These are phyloP conservation scores for Grammomys dolichurus DNA, from an alignment of 2,113 vertebrate genomes.

Conservation along the genomic window DNA sequence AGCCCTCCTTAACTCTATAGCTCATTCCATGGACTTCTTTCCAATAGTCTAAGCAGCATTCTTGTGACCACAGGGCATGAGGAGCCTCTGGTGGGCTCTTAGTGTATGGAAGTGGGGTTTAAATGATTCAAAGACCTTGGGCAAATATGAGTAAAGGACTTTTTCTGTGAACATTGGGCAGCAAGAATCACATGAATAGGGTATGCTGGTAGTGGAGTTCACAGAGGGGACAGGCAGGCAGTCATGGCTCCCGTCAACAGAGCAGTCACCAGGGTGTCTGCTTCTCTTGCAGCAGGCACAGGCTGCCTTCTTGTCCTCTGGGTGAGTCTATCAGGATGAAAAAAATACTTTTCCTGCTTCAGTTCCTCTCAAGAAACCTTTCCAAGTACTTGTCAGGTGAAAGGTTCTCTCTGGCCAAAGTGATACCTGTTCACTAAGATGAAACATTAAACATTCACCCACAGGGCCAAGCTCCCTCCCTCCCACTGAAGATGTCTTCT, in stretches of 20 bases:
- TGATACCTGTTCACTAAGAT: neutral
- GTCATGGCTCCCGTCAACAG: rapidly evolving
- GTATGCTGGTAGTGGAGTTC: neutral
- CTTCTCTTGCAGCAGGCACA: rapidly evolving
- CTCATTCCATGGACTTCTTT: no score
- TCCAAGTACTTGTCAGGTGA: neutral
- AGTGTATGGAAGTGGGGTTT: neutral
- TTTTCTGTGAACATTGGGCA: neutral
- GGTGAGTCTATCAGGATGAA: neutral
- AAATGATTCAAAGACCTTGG: neutral
- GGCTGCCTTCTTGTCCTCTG: no score
- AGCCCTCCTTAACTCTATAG: neutral
- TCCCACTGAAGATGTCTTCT: neutral
- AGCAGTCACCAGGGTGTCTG: rapidly evolving
- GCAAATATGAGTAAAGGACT: neutral
- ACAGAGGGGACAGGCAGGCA: neutral
- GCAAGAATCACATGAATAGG: neutral
- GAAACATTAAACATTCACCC: neutral
- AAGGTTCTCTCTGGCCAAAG: neutral
- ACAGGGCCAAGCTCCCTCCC: neutral
- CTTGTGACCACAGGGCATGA: rapidly evolving
- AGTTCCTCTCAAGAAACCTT: neutral
- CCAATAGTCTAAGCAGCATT: rapidly evolving
- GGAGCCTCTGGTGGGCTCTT: rapidly evolving
- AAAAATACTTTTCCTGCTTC: neutral